Evolutionary conservation across 2,888 invertebrate genomes (phyloP), one percentile per base, ranked within the genome.

Genomic region (Chydorus sphaericus): DNA sequence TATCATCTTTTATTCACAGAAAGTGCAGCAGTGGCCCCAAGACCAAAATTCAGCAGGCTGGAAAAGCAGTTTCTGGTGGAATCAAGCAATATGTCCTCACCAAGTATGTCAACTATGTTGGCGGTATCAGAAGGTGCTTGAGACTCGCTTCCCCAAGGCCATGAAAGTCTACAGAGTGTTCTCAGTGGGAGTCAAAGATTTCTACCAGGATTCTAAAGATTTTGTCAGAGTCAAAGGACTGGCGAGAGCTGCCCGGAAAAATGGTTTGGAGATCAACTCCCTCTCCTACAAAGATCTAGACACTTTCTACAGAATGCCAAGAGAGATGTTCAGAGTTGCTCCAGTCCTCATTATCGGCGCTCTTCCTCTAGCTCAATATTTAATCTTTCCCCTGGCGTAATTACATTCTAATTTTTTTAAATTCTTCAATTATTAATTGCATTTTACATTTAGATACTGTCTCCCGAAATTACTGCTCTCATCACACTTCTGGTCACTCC

Each of bases 401-500:
- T 59, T 20, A 31, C 30, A 31, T 36, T n/a, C 52, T 36, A 4
- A 4, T 23, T 51, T 10, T 33, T 51, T 26, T 6, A 44, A 11
- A 48, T 6, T 36, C n/a, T 48, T 11, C 58, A 26, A n/a, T 7
- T n/a, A 29, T 55, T 39, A 29, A 48, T 48, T 52, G 30, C n/a
- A n/a, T n/a, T 56, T 59, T 50, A 57, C 57, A 61, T 51, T 28
- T 56, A 85, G 84, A 31, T 83, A 85, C 67, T 75, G 83, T 67
- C 88, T 83, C 69, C 92, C 92, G 11, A 77, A 80, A 61, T 72
- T 73, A 44, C 72, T 91, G 48, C 72, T 93, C 10, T 83, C 85
- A 50, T 78, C 82, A 1, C 91, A 92, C 67, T 93, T 90, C 70
- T 92, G 91, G 92, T 84, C 85, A 0, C 70, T 82, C 51, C 80